These are phyloP conservation scores for Trypoxylus dichotomus DNA, from an alignment of 1,140 invertebrate species.

Conservation along the genomic window DNA sequence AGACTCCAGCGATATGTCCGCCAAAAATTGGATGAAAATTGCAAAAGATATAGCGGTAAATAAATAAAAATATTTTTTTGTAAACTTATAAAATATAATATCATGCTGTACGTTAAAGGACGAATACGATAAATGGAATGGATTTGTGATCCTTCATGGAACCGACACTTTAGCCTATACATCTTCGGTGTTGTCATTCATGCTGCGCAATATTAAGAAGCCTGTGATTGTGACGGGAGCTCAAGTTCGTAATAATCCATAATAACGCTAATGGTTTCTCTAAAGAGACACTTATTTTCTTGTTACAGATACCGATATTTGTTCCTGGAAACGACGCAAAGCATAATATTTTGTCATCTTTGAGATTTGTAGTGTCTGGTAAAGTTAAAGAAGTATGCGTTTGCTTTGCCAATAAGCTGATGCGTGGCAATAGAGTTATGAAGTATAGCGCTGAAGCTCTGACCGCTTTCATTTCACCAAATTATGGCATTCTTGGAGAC, in stretches of 20 bases:
- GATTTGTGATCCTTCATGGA: constrained; percentile 95
- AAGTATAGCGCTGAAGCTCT: constrained; percentile 82
- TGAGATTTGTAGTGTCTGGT: constrained; percentile 89
- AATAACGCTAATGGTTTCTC: neutral
- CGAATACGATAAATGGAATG: constrained; percentile 75
- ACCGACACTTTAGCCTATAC: constrained; percentile 97
- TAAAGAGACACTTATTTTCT: neutral
- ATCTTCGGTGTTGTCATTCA: constrained; percentile 92
- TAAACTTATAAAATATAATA: neutral
- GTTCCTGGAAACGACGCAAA: constrained; percentile 87
- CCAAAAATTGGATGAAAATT: constrained; percentile 87
- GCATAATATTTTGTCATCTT: constrained; percentile 88
- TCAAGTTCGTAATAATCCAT: constrained; percentile 58
- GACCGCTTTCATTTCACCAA: constrained; percentile 90
- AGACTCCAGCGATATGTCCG: constrained; percentile 92
- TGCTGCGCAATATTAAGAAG: constrained; percentile 94
- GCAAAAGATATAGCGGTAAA: constrained; percentile 84
- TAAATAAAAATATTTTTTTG: neutral
- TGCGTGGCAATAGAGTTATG: constrained; percentile 87
- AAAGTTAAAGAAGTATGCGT: constrained; percentile 93
- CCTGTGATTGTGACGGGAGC: constrained; percentile 93
- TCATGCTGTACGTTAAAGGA: constrained; percentile 42
- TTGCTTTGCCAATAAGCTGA: constrained; percentile 86
- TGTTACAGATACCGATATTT: constrained; percentile 56
- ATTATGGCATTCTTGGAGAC: constrained; percentile 78